These are phyloP conservation scores for Cliona cf. orientalis DNA, from an alignment of 37 sponge, comb jelly and placozoan genomes.

Conservation along the genomic window DNA sequence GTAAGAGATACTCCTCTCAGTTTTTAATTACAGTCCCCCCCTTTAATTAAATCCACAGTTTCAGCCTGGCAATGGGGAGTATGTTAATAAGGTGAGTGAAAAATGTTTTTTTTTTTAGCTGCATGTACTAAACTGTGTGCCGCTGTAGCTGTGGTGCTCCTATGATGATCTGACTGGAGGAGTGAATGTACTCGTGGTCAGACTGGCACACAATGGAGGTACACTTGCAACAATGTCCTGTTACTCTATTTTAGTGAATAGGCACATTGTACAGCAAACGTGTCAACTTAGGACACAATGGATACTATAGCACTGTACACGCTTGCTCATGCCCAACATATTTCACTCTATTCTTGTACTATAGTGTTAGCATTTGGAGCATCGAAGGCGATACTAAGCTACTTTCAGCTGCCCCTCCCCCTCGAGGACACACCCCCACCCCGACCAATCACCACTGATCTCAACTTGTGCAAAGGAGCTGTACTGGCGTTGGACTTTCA, in stretches of 20 bases:
- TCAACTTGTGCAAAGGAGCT: constrained; percentile 45
- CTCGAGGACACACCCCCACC: constrained; percentile 42
- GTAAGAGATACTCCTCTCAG: background rate
- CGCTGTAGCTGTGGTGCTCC: constrained; percentile 43
- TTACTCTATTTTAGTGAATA: background rate
- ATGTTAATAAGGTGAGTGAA: constrained; percentile 39
- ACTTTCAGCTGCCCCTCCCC: constrained; percentile 34
- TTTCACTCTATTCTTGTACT: background rate
- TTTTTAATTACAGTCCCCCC: background rate
- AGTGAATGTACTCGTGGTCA: constrained; percentile 51
- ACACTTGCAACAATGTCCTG: background rate
- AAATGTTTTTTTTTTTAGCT: background rate
- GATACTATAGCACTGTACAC: background rate
- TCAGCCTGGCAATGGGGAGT: constrained; percentile 28
- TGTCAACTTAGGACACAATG: background rate
- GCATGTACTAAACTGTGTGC: background rate
- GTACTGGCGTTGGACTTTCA: constrained; percentile 63
- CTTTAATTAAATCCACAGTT: constrained; percentile 27
- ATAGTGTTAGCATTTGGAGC: constrained; percentile 50
- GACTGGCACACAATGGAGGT: constrained; percentile 67
- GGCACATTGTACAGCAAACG: background rate
- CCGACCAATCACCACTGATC: constrained; percentile 35
- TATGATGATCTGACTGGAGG: constrained; percentile 48
- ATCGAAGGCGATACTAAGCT: constrained; percentile 43
- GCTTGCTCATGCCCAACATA: background rate